Conservation (phyloP, 2,113 vertebrate species). For the Centropus unirufus region DNA sequence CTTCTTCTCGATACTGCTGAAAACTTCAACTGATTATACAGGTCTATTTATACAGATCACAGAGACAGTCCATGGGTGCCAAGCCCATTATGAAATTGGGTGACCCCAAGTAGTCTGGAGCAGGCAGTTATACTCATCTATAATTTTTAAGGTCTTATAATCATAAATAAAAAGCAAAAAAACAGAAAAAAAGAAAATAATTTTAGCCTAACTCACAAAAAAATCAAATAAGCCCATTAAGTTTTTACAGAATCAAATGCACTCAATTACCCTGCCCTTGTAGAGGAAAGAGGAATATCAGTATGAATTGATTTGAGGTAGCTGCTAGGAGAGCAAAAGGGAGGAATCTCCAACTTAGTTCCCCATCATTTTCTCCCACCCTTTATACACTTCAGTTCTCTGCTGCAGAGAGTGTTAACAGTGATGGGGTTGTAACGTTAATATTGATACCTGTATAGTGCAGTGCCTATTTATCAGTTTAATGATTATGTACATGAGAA, state of each 20-base stretch:
- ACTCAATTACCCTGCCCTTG: neutral
- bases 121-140: neutral
- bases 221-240: neutral
- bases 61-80: neutral
- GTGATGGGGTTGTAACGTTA: conserved; percentile 6
- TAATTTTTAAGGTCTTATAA: neutral
- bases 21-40: neutral
- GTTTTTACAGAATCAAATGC: conserved; percentile 8
- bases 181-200: neutral
- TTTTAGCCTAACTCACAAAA: neutral
- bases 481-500: conserved; percentile 57
- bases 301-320: neutral
- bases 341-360: neutral
- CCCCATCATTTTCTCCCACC: neutral
- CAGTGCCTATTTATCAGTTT: conserved; percentile 67
- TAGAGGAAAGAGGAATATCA: neutral
- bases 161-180: neutral
- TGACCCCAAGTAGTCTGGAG: neutral
- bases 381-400: neutral
- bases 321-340: neutral
- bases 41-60: neutral
- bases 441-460: conserved; percentile 42
- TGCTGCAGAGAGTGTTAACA: conserved; percentile 24
- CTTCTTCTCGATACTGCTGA: neutral
- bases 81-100: neutral